Base-by-base conservation (phyloP, 37 sponge, comb jelly and placozoan species). In the Crambe crambe region DNA sequence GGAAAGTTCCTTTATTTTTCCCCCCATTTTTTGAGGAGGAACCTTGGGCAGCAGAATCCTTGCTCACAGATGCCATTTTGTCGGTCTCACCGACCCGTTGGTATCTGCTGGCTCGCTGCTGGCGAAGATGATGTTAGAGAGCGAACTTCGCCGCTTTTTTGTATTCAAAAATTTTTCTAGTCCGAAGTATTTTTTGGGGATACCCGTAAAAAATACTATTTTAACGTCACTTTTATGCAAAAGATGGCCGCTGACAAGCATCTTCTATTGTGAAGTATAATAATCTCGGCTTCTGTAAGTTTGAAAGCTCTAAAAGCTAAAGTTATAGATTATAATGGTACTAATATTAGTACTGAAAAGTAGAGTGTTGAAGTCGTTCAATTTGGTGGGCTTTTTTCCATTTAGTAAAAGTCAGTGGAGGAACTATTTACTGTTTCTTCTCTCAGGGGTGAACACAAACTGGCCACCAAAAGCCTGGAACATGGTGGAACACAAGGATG, bases 401-500 rank as follows among this genome's bases (percentile, higher is more conserved):
- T 12, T 12, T 3, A 26, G 59, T 12, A 58, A 65, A 30, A 31
- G 27, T 3, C 31, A 18, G 27, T 65, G 66, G 2, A 65, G 25
- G 35, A 1, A 5, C 30, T 32, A 30, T 31, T 8, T 30, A 3
- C 27, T 65, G 25, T 9, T 65, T 18, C 30, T 65, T 30, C 30
- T 65, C 31, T 30, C 66, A 65, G 66, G 66, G 66, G 32, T 65
- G 27, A 31, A 65, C 10, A 18, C 12, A 31, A 8, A 34, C 10
- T 65, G 34, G 61, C 57, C 31, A 43, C 12, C 31, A 27, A 32
- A 37, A 38, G n/a, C 39, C 27, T 27, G 18, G 9, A 27, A 44
- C 51, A 82, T 82, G 83, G 83, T 65, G 5, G 66, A 65, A 73
- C 54, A 73, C 27, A 70, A 72, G 72, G 84, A 83, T 74, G 84